Evolutionary conservation across 2,797 vertebrate genomes (phyloP).

Genomic region (Liasis olivaceus): DNA sequence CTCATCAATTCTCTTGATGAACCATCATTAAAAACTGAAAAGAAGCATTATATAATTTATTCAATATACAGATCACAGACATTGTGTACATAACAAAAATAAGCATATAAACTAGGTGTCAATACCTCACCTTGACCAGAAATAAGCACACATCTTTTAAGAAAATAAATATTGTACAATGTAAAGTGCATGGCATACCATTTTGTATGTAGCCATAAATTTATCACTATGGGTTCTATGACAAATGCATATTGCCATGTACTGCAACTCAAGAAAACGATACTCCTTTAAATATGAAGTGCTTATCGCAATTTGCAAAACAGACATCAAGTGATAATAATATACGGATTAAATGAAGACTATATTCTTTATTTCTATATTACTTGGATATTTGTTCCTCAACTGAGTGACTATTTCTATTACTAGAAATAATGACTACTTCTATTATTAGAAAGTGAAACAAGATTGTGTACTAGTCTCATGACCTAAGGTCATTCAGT

Average conservation of each 20-base stretch:
- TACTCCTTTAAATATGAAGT: not conserved
- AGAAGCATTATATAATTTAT: constrained; percentile 4
- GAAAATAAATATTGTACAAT: not conserved
- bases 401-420: not conserved
- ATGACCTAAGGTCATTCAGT: not conserved
- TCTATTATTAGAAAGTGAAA: not conserved
- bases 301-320: not conserved
- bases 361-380: not conserved
- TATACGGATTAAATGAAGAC: not conserved
- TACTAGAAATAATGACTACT: not conserved
- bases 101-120: not conserved
- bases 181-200: not conserved
- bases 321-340: not conserved
- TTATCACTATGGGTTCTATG: not conserved
- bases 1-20: constrained; percentile 93
- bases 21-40: constrained; percentile 95
- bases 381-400: not conserved
- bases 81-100: not conserved
- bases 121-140: not conserved
- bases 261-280: not conserved
- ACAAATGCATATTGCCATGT: not conserved
- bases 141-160: not conserved
- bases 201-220: not conserved
- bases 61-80: not conserved
- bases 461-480: not conserved